Conservation (phyloP, 2,888 invertebrate species). For the Drosophila anceps region DNA sequence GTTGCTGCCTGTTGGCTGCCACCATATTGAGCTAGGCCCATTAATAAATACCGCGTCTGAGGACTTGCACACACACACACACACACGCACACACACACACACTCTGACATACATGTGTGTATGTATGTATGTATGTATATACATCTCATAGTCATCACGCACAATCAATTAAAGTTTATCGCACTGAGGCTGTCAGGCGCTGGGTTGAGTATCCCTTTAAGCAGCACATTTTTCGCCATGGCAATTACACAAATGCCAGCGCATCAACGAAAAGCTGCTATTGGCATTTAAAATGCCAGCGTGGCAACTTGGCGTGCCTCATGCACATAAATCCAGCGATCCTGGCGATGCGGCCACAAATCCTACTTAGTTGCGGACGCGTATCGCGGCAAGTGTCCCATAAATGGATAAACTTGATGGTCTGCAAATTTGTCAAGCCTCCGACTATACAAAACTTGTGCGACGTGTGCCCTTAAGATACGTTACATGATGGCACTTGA, state of each 20-base stretch:
- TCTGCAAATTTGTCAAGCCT: constrained; percentile 60
- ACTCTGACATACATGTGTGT: too few species aligned
- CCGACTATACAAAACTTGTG: constrained; percentile 4
- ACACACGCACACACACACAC: constrained; percentile 9
- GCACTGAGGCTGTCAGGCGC: constrained; percentile 50
- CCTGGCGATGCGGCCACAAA: constrained; percentile 40
- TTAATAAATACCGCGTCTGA: constrained; percentile 48
- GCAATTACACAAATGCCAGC: constrained; percentile 74
- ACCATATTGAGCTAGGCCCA: constrained; percentile 37
- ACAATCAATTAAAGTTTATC: constrained; percentile 77
- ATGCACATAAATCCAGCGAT: constrained; percentile 73
- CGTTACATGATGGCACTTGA: not conserved
- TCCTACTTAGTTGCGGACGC: constrained; percentile 15
- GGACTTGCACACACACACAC: constrained; percentile 28
- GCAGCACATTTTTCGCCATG: constrained; percentile 48
- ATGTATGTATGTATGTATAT: not conserved
- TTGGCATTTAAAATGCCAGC: constrained; percentile 68
- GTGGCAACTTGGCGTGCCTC: constrained; percentile 61
- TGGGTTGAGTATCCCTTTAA: constrained; percentile 43
- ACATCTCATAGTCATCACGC: constrained; percentile 55
- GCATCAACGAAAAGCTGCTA: constrained; percentile 68
- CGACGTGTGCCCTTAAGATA: constrained; percentile 1
- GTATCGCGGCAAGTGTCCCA: constrained; percentile 31
- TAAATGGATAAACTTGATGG: constrained; percentile 45
- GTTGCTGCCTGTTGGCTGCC: constrained; percentile 25